A percentile compares a stretch with the other conserved stretches of the same genome.
These are phyloP conservation scores for Stenurella melanura DNA, from an alignment of 2,888 invertebrate species.

Conservation along the genomic window DNA sequence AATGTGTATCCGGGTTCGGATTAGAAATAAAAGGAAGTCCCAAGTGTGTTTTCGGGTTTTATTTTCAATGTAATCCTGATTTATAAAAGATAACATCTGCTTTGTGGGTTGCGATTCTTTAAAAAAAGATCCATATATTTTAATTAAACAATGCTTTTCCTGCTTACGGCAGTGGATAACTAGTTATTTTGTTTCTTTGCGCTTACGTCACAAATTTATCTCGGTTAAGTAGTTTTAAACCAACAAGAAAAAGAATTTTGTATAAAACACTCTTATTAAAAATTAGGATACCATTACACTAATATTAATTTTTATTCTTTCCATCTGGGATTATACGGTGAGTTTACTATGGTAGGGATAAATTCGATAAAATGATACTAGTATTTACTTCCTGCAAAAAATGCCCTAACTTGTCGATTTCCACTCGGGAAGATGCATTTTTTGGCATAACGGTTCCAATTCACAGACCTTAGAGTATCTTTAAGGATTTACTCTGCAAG, in stretches of 20 bases:
- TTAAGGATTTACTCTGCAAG: too few relatives aligned
- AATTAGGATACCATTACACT: too few relatives aligned
- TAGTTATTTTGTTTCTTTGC: not conserved
- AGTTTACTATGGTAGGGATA: too few relatives aligned
- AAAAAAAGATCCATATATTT: not conserved
- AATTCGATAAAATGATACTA: too few relatives aligned
- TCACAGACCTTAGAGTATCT: too few relatives aligned
- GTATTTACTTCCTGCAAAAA: too few relatives aligned
- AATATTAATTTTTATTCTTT: too few relatives aligned
- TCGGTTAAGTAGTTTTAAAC: not conserved
- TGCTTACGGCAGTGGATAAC: not conserved
- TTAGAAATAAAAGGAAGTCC: conserved; percentile 5
- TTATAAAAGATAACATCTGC: conserved; percentile 13
- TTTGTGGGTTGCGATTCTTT: not conserved
- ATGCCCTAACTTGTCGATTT: too few relatives aligned
- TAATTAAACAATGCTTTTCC: not conserved
- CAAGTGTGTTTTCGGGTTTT: conserved; percentile 7
- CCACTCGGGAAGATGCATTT: too few relatives aligned
- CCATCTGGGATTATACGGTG: too few relatives aligned
- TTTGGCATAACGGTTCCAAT: too few relatives aligned
- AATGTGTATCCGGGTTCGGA: conserved; percentile 29
- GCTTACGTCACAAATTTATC: not conserved
- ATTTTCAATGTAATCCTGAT: conserved; percentile 24
- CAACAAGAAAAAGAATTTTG: not conserved
- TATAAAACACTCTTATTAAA: too few relatives aligned